These are phyloP conservation scores for Syritta pipiens DNA, from an alignment of 2,888 invertebrate genomes.

Conservation along the genomic window DNA sequence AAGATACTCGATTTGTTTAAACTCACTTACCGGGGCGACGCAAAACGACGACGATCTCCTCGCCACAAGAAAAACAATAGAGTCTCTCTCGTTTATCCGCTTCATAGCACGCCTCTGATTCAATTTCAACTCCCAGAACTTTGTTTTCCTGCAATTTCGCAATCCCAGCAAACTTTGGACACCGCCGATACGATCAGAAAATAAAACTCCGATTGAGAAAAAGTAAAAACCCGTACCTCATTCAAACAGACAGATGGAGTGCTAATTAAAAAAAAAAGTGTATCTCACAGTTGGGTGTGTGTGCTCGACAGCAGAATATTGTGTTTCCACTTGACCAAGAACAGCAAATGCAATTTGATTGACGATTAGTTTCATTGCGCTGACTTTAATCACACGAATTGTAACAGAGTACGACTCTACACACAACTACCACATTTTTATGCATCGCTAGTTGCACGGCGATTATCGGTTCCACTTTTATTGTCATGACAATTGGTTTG, in stretches of 20 bases:
- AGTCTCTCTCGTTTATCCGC: too few species aligned
- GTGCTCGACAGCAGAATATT: slow-evolving; percentile 1
- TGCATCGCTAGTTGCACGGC: slow-evolving; percentile 12
- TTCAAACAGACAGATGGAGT: slow-evolving; percentile 17
- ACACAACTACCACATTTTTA: slow-evolving; percentile 9
- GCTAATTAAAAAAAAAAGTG: slow-evolving; percentile 39
- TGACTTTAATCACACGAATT: slow-evolving; percentile 22
- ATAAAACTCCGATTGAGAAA: too few species aligned
- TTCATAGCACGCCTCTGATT: too few species aligned
- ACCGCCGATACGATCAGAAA: too few species aligned
- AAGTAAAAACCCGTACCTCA: background rate
- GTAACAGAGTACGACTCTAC: slow-evolving; percentile 8
- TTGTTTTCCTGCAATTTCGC: too few species aligned
- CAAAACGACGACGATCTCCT: too few species aligned
- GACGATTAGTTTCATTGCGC: slow-evolving; percentile 30
- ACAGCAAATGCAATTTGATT: slow-evolving; percentile 33
- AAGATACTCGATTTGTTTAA: too few species aligned
- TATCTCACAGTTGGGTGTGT: slow-evolving; percentile 16
- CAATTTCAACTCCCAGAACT: too few species aligned
- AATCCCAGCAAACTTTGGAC: too few species aligned
- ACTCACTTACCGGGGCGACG: too few species aligned
- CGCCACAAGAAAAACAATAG: too few species aligned
- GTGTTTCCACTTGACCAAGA: slow-evolving; percentile 29
- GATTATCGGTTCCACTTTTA: slow-evolving; percentile 12
- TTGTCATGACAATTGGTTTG: background rate